These are phyloP conservation scores for Ostrea edulis DNA, from an alignment of 1,140 invertebrate genomes.

Conservation along the genomic window DNA sequence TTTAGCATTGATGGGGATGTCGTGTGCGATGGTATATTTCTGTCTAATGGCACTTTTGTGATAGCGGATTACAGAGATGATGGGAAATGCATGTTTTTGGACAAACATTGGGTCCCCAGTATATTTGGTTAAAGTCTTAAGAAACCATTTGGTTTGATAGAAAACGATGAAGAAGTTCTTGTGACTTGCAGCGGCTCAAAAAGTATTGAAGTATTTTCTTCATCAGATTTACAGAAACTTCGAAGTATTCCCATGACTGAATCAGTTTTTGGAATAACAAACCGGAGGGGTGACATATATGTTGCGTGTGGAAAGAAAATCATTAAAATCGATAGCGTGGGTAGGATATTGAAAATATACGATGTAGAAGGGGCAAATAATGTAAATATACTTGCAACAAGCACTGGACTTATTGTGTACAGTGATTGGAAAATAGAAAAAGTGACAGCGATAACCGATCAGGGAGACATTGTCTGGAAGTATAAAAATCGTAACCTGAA, in stretches of 20 bases:
- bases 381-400: neutral
- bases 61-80: neutral
- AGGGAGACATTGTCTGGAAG: neutral
- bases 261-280: neutral
- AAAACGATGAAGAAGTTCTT: neutral
- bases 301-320: neutral
- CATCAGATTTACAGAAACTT: neutral
- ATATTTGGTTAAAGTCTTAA: neutral
- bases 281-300: neutral
- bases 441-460: neutral
- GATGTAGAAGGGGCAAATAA: neutral
- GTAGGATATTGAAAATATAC: neutral
- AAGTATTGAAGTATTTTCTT: neutral
- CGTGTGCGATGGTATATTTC: neutral
- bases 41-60: neutral
- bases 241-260: neutral
- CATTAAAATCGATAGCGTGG: neutral
- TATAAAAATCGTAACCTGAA: neutral
- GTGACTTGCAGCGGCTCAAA: neutral
- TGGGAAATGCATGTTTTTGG: neutral
- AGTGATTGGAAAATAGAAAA: neutral
- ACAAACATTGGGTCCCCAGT: neutral
- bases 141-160: neutral
- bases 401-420: neutral
- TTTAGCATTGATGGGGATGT: neutral